Conservation (phyloP, 2,888 invertebrate genomes). For the Didymodactylos carnosus region DNA sequence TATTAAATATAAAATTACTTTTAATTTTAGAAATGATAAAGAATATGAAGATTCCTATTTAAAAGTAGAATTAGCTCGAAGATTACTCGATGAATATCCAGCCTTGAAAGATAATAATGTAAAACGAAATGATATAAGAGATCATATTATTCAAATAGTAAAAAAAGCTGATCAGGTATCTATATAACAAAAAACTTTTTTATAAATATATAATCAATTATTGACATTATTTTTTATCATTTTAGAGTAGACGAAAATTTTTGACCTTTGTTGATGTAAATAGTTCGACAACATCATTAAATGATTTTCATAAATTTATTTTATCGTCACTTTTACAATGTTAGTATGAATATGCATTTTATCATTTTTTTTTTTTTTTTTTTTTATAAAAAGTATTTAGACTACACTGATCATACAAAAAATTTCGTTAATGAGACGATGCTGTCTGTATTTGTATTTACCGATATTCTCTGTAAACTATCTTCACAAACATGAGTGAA, state of each 20-base stretch:
- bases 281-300: slow-evolving; percentile 25
- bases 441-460: too few relatives aligned
- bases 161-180: slow-evolving; percentile 25
- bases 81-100: slow-evolving; percentile 26
- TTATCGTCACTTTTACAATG: slow-evolving; percentile 31
- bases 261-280: slow-evolving; percentile 29
- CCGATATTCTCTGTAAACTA: too few relatives aligned
- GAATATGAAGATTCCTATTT: slow-evolving; percentile 28
- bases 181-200: background rate
- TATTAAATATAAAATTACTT: background rate
- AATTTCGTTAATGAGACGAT: too few relatives aligned
- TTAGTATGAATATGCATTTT: slow-evolving; percentile 18
- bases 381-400: too few relatives aligned
- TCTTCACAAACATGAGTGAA: too few relatives aligned
- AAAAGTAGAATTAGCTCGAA: slow-evolving; percentile 30
- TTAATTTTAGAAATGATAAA: slow-evolving; percentile 19
- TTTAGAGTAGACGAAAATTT: slow-evolving; percentile 24
- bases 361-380: background rate
- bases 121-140: slow-evolving; percentile 27
- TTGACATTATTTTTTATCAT: slow-evolving; percentile 3
- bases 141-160: slow-evolving; percentile 31
- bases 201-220: background rate
- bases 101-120: slow-evolving; percentile 27
- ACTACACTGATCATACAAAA: too few relatives aligned
- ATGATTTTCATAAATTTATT: slow-evolving; percentile 29